Base-by-base conservation (phyloP, 2,888 invertebrate species). In the Lepeophtheirus nordmannii region DNA sequence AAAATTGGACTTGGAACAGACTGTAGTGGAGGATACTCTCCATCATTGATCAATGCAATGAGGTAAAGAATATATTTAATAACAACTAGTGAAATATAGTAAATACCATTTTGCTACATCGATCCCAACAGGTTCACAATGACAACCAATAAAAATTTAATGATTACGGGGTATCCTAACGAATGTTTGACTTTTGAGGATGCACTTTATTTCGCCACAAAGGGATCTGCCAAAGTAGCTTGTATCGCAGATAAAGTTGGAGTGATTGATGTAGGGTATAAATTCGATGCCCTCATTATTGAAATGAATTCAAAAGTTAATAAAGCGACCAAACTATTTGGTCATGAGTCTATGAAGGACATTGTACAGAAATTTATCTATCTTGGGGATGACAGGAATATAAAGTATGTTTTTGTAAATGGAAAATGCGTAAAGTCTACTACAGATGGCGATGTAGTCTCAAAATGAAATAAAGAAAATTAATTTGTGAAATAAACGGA, bases 281-380 rank as follows among this genome's bases (percentile, higher is more conserved):
- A 87, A 67, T 90, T 93, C 72, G 93, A 93, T 78, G 91, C 90
- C 0, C 76, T 93, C 0, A 71, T 89, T 1, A 77, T 92, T 39
- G 85, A 89, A 72, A 78, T 84, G n/a, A 73, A 74, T 12, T 78
- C 30, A 53, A n/a, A 10, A 12, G 53, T 22, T 17, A 58, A 46
- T 17, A 10, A 23, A 10, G 39, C 17, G 23, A 30, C 62, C 61
- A 14, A 39, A 41, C 22, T 62, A 10, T 67, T 22, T 8, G 71
- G 72, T 11, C 69, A 70, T n/a, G 75, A 79, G 14, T 80, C 81
- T 1, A 76, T 77, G 20, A 72, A 79, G 60, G 83, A 83, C 72
- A 75, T 85, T 40, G 73, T 89, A 9, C 85, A 89, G 73, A 83
- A 85, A 72, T 87, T 90, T 72, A 78, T 89, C 68, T 86, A 84